Percentiles rank a stretch among this genome's conserved stretches.
phyloP scores from a whole-genome alignment of 2,888 invertebrate genomes.

The Cyaniris semiargus region DNA sequence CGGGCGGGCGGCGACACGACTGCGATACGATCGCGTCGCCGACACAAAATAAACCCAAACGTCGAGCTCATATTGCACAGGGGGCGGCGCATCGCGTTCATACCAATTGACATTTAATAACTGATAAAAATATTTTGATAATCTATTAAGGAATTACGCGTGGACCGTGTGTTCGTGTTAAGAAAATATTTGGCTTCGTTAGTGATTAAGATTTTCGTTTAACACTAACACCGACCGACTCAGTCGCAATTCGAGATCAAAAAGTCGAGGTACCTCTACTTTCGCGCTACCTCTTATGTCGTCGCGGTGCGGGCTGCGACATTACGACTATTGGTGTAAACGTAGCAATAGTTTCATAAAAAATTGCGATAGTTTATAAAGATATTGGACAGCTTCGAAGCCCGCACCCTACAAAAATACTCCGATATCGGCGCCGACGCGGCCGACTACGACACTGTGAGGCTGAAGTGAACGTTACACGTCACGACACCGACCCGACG shows the following conservation, averaged over 20 bases:
- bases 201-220: constrained; percentile 37
- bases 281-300: constrained; percentile 36
- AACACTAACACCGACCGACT: constrained; percentile 47
- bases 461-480: constrained; percentile 47
- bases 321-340: constrained; percentile 29
- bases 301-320: constrained; percentile 44
- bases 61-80: constrained; percentile 41
- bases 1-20: neutral
- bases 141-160: constrained; percentile 67
- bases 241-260: constrained; percentile 71
- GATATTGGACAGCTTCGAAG: constrained; percentile 31
- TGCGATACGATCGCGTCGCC: constrained; percentile 27
- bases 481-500: constrained; percentile 46
- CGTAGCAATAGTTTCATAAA: constrained; percentile 28
- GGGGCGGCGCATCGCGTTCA: constrained; percentile 49
- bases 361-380: constrained; percentile 27
- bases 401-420: constrained; percentile 36
- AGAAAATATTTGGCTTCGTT: constrained; percentile 28
- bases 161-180: constrained; percentile 37
- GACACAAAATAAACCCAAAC: constrained; percentile 33
- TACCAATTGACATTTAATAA: constrained; percentile 66
- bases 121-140: constrained; percentile 67
- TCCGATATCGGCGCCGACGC: constrained; percentile 35
- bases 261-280: constrained; percentile 50
- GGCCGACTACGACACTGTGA: constrained; percentile 39